Evolutionary conservation across 92 coral and sea anemone genomes (phyloP), one percentile per base, ranked within the genome.

Genomic region (Parazoanthus atlanticus): DNA sequence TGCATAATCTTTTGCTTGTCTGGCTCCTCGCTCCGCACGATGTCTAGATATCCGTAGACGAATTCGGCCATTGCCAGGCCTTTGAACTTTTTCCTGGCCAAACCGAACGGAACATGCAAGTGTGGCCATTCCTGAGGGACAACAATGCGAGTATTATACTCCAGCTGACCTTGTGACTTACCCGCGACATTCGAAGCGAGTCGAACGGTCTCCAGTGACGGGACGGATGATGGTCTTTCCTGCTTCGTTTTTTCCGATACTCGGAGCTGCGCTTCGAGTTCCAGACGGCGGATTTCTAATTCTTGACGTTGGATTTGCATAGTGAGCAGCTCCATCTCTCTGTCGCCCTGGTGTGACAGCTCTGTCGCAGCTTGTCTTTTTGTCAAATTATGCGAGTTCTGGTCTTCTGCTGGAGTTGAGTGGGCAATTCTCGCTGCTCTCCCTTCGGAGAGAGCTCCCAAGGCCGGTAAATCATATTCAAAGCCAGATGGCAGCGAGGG

Each of bases 91-190:
- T 85, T 85, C 5, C 79, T 54, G 88, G 79, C 67, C 74, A 85
- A 41, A 38, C 85, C 41, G 46, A 81, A 81, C 30, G 85, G 85
- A 29, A 81, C 71, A 32, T 81, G 85, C 15, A 85, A 28, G 72
- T 85, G 88, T 3, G 85, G 73, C 88, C 79, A 85, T 71, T 73
- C 88, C 70, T 85, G 88, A 29, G 81, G 81, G 49, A 32, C 78
- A 25, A 36, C 56, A 30, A 85, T 85, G 41, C 86, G 40, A 64
- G 87, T 86, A 33, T 86, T 86, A 75, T 86, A 82, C 66, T 86
- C 84, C 40, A 86, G 83, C 76, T 86, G 84, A 77, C 85, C 77
- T 77, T 86, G 77, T 1, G 89, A 77, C 84, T 86, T 86, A 77
- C 87, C 89, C 49, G 77, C 5, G 74, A 26, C 34, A 25, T 70